Percentiles rank a stretch among this genome's conserved stretches.
These are phyloP conservation scores for roundworm (Caenorhabditis elegans) DNA, from an alignment of 1,140 invertebrate species.

Conservation along the genomic window DNA sequence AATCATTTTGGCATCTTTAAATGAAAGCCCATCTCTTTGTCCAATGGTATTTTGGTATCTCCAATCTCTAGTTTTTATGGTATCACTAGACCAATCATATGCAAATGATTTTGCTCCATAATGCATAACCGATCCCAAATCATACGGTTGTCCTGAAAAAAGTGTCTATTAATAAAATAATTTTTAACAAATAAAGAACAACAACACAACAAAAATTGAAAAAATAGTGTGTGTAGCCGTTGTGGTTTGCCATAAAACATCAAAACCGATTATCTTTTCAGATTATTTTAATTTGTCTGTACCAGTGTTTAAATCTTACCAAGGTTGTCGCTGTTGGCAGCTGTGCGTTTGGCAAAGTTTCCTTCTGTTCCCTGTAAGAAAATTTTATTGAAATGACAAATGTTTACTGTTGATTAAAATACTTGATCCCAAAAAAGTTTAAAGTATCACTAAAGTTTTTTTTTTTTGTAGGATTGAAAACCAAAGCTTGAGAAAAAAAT, in stretches of 20 bases:
- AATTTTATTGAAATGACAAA: no score
- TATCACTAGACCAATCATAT: conserved; percentile 53
- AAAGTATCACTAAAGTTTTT: no score
- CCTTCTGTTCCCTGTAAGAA: conserved; percentile 57
- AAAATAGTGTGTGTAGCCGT: neutral
- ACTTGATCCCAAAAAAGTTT: no score
- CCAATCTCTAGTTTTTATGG: conserved; percentile 58
- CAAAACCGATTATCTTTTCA: neutral
- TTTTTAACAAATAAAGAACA: no score
- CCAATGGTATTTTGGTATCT: conserved; percentile 62
- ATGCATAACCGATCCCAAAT: conserved; percentile 63
- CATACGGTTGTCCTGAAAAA: conserved; percentile 52
- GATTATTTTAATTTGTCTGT: neutral
- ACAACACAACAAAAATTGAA: neutral
- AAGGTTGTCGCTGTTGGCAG: conserved; percentile 58
- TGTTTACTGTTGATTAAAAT: no score
- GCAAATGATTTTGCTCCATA: conserved; percentile 63
- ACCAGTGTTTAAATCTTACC: neutral
- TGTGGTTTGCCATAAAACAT: neutral
- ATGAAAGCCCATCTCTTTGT: conserved; percentile 57
- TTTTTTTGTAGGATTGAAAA: no score
- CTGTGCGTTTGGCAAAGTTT: conserved; percentile 63
- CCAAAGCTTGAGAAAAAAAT: no score
- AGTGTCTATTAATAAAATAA: no score
- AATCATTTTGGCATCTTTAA: conserved; percentile 65